Conservation (phyloP, 2,888 invertebrate species). For the Pachymerium ferrugineum region DNA sequence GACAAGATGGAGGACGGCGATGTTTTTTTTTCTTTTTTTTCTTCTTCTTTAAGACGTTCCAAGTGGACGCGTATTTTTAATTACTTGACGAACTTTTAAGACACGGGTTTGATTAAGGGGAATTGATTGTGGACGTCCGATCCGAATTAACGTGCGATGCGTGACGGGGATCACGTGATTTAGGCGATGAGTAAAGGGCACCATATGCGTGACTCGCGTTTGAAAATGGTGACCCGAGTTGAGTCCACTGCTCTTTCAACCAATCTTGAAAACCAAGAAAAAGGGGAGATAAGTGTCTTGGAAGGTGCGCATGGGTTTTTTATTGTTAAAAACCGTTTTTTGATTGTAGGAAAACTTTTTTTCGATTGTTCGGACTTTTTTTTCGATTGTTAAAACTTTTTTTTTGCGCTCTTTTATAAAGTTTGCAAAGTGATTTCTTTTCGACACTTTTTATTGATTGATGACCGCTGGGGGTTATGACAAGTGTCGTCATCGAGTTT, state of each 20-base stretch:
- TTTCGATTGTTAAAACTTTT: neutral
- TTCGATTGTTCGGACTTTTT: neutral
- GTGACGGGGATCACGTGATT: neutral
- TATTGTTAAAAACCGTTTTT: too few species aligned
- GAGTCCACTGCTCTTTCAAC: too few species aligned
- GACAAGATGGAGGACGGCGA: constrained; percentile 14
- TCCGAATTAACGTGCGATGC: too few species aligned
- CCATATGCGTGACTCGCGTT: neutral
- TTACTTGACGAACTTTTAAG: too few species aligned
- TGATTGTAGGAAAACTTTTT: neutral
- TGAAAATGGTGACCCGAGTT: neutral
- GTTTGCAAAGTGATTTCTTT: neutral
- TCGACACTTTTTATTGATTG: neutral
- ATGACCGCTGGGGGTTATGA: neutral
- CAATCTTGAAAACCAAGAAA: too few species aligned
- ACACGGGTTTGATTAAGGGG: too few species aligned
- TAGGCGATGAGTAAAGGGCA: neutral
- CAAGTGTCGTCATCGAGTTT: neutral
- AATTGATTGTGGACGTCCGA: too few species aligned
- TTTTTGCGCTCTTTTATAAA: neutral
- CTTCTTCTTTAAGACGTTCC: constrained; percentile 4
- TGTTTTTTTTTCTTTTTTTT: too few species aligned
- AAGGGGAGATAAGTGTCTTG: too few species aligned
- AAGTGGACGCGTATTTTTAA: too few species aligned
- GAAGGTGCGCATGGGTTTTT: too few species aligned